These are phyloP conservation scores for Nasonia giraulti DNA, from an alignment of 1,140 invertebrate genomes.

Conservation along the genomic window DNA sequence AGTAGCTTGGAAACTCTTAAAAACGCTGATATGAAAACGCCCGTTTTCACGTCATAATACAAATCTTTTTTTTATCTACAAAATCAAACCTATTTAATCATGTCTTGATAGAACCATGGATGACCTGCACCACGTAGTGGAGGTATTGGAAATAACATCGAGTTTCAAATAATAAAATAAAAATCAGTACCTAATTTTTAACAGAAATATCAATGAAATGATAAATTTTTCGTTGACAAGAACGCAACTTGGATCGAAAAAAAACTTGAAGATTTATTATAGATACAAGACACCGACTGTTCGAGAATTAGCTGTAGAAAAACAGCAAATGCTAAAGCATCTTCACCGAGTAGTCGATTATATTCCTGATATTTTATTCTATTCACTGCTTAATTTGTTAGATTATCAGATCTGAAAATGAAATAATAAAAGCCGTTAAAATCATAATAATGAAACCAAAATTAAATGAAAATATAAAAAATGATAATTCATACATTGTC, in stretches of 20 bases:
- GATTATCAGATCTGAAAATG: slow-evolving; percentile 67
- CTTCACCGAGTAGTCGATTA: slow-evolving; percentile 27
- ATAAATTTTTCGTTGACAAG: slow-evolving; percentile 47
- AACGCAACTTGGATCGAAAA: slow-evolving; percentile 56
- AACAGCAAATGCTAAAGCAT: slow-evolving; percentile 9
- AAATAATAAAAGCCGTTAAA: slow-evolving; percentile 26
- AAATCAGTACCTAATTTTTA: slow-evolving; percentile 35
- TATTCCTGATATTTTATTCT: slow-evolving; percentile 52
- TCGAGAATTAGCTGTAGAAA: slow-evolving; percentile 15
- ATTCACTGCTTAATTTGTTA: slow-evolving; percentile 53
- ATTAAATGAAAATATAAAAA: slow-evolving; percentile 31
- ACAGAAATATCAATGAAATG: slow-evolving; percentile 34
- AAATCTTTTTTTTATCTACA: slow-evolving; percentile 36
- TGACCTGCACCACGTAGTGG: background rate
- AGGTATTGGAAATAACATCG: slow-evolving; percentile 22
- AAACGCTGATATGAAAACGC: slow-evolving; percentile 12
- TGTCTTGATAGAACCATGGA: slow-evolving; percentile 30
- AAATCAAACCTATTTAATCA: slow-evolving; percentile 38
- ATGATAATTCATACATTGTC: slow-evolving; percentile 76
- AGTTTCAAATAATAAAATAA: slow-evolving; percentile 26
- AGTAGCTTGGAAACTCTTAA: slow-evolving; percentile 34
- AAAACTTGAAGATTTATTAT: slow-evolving; percentile 66
- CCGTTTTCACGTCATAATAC: slow-evolving; percentile 23
- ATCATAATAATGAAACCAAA: slow-evolving; percentile 5
- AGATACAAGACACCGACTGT: slow-evolving; percentile 57